Conservation (phyloP, 2,888 invertebrate species). For the Nemurella pictetii region DNA sequence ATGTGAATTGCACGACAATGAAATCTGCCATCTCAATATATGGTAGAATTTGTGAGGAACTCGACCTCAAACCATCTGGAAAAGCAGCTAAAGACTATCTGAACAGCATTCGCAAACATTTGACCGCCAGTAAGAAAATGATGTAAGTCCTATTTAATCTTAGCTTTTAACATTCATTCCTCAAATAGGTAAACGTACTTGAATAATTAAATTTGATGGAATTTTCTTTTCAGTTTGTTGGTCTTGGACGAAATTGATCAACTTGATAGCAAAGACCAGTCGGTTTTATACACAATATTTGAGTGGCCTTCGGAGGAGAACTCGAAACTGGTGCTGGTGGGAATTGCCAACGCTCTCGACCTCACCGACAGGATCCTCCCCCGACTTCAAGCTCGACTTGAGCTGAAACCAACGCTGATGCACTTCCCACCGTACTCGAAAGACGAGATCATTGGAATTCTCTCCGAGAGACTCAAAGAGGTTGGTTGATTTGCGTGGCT, state of each 20-base stretch:
- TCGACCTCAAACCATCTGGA: constrained; percentile 61
- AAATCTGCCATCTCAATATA: constrained; percentile 83
- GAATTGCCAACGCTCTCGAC: constrained; percentile 95
- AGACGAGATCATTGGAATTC: constrained; percentile 84
- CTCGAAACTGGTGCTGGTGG: constrained; percentile 78
- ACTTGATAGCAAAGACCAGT: constrained; percentile 78
- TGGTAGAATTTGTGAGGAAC: constrained; percentile 72
- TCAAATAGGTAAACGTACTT: not conserved
- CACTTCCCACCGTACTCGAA: constrained; percentile 93
- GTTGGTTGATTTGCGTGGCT: constrained; percentile 45
- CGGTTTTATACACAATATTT: constrained; percentile 89
- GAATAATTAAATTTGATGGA: not conserved
- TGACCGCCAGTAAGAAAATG: constrained; percentile 69
- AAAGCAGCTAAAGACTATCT: constrained; percentile 69
- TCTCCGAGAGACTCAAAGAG: constrained; percentile 74
- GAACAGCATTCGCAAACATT: constrained; percentile 68
- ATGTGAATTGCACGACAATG: constrained; percentile 87
- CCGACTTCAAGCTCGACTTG: constrained; percentile 76
- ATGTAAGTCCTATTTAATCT: constrained; percentile 61
- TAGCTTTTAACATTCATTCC: not conserved
- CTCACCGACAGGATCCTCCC: constrained; percentile 89
- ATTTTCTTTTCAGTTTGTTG: constrained; percentile 61
- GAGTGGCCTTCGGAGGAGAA: constrained; percentile 80
- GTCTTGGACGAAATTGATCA: constrained; percentile 97
- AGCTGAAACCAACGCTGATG: constrained; percentile 73